Conservation (phyloP, 2,113 vertebrate species). For the Periophthalmodon schlosseri region DNA sequence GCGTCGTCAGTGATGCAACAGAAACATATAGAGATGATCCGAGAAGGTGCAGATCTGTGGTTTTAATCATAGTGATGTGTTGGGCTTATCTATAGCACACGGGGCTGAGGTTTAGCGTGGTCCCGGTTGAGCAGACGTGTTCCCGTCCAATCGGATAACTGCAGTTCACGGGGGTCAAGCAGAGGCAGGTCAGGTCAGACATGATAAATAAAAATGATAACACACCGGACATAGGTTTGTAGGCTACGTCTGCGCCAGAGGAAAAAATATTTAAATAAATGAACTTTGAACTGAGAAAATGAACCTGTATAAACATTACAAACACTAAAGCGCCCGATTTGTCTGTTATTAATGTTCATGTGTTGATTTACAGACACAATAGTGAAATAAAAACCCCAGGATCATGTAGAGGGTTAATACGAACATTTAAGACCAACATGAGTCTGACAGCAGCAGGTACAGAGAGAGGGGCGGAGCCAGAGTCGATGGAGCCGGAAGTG, state of each 20-base stretch:
- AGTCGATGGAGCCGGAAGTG: no score
- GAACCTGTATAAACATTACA: no score
- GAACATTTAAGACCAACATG: no score
- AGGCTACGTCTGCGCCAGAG: background rate
- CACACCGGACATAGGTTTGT: background rate
- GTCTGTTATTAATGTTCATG: no score
- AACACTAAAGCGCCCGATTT: no score
- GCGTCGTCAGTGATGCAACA: background rate
- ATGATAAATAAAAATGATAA: background rate
- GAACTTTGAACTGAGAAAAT: no score
- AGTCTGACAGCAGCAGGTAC: no score
- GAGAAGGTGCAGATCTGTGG: background rate
- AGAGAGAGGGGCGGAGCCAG: no score
- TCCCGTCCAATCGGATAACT: background rate
- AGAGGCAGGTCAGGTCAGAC: background rate
- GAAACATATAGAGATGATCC: background rate
- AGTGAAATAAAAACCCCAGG: no score
- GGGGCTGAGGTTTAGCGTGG: background rate
- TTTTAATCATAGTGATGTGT: background rate
- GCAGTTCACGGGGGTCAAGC: background rate
- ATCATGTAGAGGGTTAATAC: no score
- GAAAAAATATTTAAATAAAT: no score
- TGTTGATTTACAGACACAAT: no score
- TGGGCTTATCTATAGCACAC: background rate
- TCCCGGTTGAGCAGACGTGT: background rate